Conservation (phyloP, 1,140 invertebrate species). For the Camponotus vicinus region DNA sequence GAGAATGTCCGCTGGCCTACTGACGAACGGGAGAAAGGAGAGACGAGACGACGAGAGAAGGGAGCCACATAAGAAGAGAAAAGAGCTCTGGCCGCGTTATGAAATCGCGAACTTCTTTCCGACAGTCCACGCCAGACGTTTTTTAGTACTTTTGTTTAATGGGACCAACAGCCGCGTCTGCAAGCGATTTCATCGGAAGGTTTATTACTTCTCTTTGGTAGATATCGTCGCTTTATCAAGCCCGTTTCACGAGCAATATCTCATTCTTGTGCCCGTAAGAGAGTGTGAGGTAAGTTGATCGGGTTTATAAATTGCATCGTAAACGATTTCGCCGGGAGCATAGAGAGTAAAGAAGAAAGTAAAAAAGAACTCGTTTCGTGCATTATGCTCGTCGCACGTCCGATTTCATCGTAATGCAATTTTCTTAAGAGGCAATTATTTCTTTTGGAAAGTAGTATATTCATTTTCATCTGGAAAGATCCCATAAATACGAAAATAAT, state of each 20-base stretch:
- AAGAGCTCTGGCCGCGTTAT: constrained; percentile 70
- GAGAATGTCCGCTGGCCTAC: constrained; percentile 74
- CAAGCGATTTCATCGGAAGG: background rate
- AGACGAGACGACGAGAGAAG: constrained; percentile 63
- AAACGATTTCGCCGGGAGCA: constrained; percentile 45
- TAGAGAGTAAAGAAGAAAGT: constrained; percentile 64
- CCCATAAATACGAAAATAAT: background rate
- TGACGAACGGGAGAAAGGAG: constrained; percentile 73
- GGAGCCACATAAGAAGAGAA: constrained; percentile 61
- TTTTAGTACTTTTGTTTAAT: constrained; percentile 32
- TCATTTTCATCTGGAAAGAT: background rate
- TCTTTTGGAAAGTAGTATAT: constrained; percentile 13
- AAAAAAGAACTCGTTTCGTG: constrained; percentile 54
- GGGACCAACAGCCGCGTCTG: background rate
- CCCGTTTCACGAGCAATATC: background rate
- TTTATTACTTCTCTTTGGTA: constrained; percentile 1
- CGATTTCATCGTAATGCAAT: constrained; percentile 30
- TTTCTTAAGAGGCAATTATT: constrained; percentile 48
- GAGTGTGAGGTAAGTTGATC: background rate
- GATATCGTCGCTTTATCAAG: background rate
- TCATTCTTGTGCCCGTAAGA: background rate
- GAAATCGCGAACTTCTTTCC: constrained; percentile 66
- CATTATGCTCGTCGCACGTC: constrained; percentile 47
- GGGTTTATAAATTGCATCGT: constrained; percentile 27
- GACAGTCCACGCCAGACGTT: constrained; percentile 3